Base-by-base conservation (phyloP, 2,888 invertebrate species). In the Lamellibrachia columna region DNA sequence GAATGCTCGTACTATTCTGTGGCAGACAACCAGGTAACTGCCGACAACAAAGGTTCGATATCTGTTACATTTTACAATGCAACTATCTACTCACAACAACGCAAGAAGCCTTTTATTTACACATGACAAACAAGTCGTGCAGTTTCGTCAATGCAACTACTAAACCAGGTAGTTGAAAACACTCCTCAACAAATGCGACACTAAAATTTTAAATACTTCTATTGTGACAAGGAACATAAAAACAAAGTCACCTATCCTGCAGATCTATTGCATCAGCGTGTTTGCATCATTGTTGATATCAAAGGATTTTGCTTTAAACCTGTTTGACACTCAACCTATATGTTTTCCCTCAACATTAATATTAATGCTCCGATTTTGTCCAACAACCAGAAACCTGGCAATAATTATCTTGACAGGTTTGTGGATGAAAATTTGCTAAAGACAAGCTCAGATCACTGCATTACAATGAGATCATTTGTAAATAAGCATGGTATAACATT, bases 71-170 rank as follows among this genome's bases (percentile, higher is more conserved):
- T 75, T 22, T 75, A 3, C 75, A 15, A 6, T 11, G 75, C 22
- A 22, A 22, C 11, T 6, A 75, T 75, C 22, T 75, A 22, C 75
- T 22, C 75, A 75, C 3, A 75, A 22, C 6, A 22, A 75, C 15
- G 75, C 75, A 15, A n/a, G 75, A 75, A 75, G 75, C 75, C 75
- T 22, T 75, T 75, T 75, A 75, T 75, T 75, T 75, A 75, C 75
- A 75, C 15, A 75, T 15, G 75, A n/a, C 75, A 4, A 4, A 75
- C 75, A 75, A 75, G n/a, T 6, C 6, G n/a, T 75, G 75, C 75
- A 75, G 9, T 9, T 55, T 55, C 55, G 55, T 55, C 55, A 55
- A 55, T 9, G 55, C 8, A 55, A n/a, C 15, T 75, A n/a, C 75
- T 75, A 15, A 22, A 75, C 22, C 4, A 3, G 6, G 22, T 22